Evolutionary conservation across 2,113 vertebrate genomes (phyloP).

Genomic region (Calyptommatus sinebrachiatus): DNA sequence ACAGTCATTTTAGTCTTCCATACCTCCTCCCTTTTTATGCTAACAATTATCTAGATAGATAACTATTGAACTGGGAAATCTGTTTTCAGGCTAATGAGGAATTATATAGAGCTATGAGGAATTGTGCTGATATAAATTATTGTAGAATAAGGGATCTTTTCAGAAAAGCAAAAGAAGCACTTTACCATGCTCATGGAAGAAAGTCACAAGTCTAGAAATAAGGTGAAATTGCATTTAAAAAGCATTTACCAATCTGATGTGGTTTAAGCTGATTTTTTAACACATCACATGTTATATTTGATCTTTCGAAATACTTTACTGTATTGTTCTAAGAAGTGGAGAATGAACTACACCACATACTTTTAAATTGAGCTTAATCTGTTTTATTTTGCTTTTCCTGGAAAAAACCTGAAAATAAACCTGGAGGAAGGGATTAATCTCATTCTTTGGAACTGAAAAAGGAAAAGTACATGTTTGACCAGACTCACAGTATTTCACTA

Average conservation of each 20-base stretch:
- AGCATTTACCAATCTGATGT: too few species aligned
- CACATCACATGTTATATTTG: too few species aligned
- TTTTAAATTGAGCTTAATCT: too few species aligned
- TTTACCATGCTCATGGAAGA: not conserved
- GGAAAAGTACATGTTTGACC: too few species aligned
- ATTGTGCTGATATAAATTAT: not conserved
- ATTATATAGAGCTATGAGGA: constrained; percentile 12
- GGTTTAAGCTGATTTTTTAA: not conserved
- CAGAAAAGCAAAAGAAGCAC: not conserved
- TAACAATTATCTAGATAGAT: not conserved
- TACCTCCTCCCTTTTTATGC: not conserved
- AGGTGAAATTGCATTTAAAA: not conserved
- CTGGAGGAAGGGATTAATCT: too few species aligned
- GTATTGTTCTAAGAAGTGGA: too few species aligned
- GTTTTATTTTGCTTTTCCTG: too few species aligned
- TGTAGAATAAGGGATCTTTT: not conserved
- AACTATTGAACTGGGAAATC: not conserved
- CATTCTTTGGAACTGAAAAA: too few species aligned
- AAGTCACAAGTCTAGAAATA: not conserved
- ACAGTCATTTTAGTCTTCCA: not conserved
- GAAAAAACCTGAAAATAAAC: too few species aligned
- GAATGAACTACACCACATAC: too few species aligned
- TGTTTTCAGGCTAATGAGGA: not conserved
- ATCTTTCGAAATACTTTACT: too few species aligned
- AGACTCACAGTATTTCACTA: too few species aligned